Percentiles rank a stretch among this genome's conserved stretches.
phyloP scores from a whole-genome alignment of 2,888 invertebrate genomes.

The Galeruca laticollis region DNA sequence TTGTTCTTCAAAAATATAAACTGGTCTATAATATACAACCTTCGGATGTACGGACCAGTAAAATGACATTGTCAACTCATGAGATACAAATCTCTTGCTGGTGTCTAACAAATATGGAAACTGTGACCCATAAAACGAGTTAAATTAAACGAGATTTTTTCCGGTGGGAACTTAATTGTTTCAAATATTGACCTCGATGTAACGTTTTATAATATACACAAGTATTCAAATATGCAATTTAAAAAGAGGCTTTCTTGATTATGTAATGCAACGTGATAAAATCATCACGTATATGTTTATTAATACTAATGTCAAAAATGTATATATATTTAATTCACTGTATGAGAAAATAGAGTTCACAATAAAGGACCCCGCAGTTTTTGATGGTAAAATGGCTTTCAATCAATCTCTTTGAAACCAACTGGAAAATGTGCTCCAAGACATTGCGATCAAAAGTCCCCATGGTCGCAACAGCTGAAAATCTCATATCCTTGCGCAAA shows the following conservation, averaged over 20 bases:
- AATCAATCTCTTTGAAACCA: no score
- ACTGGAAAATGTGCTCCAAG: no score
- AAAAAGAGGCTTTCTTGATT: not conserved
- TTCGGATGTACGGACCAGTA: not conserved
- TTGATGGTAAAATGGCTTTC: no score
- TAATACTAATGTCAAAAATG: not conserved
- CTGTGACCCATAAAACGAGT: not conserved
- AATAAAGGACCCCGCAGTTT: no score
- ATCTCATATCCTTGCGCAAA: no score
- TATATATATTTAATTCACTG: not conserved
- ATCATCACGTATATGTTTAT: slow-evolving; percentile 4
- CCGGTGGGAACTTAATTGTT: slow-evolving; percentile 8
- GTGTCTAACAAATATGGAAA: slow-evolving; percentile 7
- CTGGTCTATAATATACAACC: not conserved
- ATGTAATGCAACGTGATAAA: slow-evolving; percentile 1
- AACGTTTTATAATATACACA: not conserved
- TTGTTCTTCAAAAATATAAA: not conserved
- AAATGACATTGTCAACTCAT: not conserved
- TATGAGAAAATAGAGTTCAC: not conserved
- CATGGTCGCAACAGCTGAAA: no score
- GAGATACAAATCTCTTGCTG: slow-evolving; percentile 1
- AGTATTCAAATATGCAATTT: not conserved
- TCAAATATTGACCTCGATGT: slow-evolving; percentile 17
- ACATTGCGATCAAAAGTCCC: no score
- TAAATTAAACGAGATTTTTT: not conserved